Evolutionary conservation across 2,113 vertebrate genomes (phyloP), one percentile per base, ranked within the genome.

Genomic region (Telmatochromis brichardi): DNA sequence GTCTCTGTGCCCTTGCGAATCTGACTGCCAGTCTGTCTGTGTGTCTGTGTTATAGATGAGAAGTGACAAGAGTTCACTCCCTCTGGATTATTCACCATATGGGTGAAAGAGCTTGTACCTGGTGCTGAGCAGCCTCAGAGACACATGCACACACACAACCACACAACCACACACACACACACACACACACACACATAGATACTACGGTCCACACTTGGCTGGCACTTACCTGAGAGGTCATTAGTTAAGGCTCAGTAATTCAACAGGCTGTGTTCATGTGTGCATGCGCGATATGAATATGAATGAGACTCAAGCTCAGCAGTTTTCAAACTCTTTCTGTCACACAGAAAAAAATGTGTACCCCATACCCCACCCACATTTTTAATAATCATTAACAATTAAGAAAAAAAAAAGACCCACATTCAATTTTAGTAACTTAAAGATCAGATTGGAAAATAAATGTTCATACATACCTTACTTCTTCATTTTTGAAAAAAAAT

Each of bases 51-150:
- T 86, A 6, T 31, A 57, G 81, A 93, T 93, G 81, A 80, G 80
- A 92, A 89, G 90, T 82, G 92, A 94, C 93, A 93, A 90, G 89
- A 84, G 83, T 88, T 87, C 5, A 8, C 83, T 92, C 93, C 92
- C 90, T 88, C 86, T 86, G 90, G 91, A 95, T 84, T 81, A 73
- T 82, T 94, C 85, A 89, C 91, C 93, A 94, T 94, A 93, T 92
- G 93, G 89, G 82, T 87, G 86, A 93, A 85, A 78, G 90, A 91
- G 84, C 82, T 88, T 92, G 89, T 92, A 92, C 92, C 90, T 91
- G 90, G 81, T 90, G 80, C 55, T 45, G 63, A 88, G 80, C 78
- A 84, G 82, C 89, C 90, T 93, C 23, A 13, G 51, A 85, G 76
- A 89, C 55, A 40, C 71, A 23, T 10, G 51, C 45, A 1, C 9